phyloP scores from a whole-genome alignment of 2,113 vertebrate genomes.

The Regulus satrapa region DNA sequence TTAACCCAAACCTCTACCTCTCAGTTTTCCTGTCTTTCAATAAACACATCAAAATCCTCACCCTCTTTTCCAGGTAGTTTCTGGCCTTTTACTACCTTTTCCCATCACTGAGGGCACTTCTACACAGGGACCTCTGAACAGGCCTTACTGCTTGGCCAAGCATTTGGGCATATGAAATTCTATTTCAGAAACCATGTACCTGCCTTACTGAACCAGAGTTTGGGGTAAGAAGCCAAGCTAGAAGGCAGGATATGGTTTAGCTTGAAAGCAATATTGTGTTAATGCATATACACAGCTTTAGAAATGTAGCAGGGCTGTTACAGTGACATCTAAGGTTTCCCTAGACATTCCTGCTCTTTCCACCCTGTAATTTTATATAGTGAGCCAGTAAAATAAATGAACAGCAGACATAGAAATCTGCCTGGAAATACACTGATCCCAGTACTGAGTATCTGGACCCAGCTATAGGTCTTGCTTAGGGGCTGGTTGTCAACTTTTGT shows the following conservation, averaged over 20 bases:
- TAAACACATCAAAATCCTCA: not conserved
- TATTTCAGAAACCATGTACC: not conserved
- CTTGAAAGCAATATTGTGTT: conserved; percentile 48
- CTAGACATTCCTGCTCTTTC: conserved; percentile 51
- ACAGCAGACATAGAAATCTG: conserved; percentile 11
- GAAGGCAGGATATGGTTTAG: not conserved
- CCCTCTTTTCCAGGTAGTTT: not conserved
- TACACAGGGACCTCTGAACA: not conserved
- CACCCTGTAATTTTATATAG: conserved; percentile 57
- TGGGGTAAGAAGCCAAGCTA: conserved; percentile 13
- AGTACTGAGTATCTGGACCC: not conserved
- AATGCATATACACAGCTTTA: conserved; percentile 16
- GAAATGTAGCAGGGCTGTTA: conserved; percentile 19
- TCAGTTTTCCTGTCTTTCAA: not conserved
- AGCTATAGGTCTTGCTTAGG: not conserved
- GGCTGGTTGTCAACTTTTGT: not conserved
- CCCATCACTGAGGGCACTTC: not conserved
- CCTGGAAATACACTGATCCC: not conserved
- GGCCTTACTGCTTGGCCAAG: not conserved
- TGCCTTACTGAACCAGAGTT: not conserved
- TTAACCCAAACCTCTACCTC: not conserved
- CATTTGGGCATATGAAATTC: not conserved
- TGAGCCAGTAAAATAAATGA: conserved; percentile 47
- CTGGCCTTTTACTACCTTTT: not conserved
- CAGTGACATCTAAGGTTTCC: conserved; percentile 54